Base-by-base conservation (phyloP, 2,113 vertebrate genomes). In the Monopterus albus region DNA sequence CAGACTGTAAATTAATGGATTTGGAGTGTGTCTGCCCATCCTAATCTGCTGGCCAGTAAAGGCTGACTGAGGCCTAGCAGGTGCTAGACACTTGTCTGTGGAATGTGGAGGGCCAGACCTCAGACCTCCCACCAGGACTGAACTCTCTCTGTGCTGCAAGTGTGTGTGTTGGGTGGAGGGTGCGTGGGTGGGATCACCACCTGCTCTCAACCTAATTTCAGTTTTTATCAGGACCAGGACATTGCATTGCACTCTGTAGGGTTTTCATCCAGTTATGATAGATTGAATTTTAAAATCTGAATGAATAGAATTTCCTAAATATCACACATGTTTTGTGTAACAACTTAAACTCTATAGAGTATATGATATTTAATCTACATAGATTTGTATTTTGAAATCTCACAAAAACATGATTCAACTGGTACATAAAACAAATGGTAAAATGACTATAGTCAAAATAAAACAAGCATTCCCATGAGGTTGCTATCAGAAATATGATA, bases 1-100 rank as follows among this genome's bases (percentile, higher is more conserved):
- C 74, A 73, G 78, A 79, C 87, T 81, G 87, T 87, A 72, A 82
- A 85, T 61, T 83, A 87, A 83, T 61, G 77, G 85, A 87, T 88
- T 88, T 85, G 83, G 79, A 87, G 75, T 78, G 79, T 81, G 83
- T 85, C 87, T 80, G 72, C 46, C 83, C 52, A n/a, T 82, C 80
- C 78, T 85, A 86, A 88, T 88, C 81, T 86, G 84, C 58, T 75
- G 81, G 80, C 81, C 85, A 75, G 88, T 72, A 75, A 77, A 83
- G 67, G 51, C 81, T 88, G 89, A 85, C 83, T 78, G 89, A 85
- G 88, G 75, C 81, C 68, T 78, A 85, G 88, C 89, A 87, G 86
- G 84, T 91, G 89, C 83, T 60, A 91, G 89, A 90, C 87, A 89
- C 88, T 90, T 90, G 89, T 90, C 86, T 89, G 81, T 72, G 87